Base-by-base conservation (phyloP, 2,113 vertebrate genomes). In the Geococcyx californianus region DNA sequence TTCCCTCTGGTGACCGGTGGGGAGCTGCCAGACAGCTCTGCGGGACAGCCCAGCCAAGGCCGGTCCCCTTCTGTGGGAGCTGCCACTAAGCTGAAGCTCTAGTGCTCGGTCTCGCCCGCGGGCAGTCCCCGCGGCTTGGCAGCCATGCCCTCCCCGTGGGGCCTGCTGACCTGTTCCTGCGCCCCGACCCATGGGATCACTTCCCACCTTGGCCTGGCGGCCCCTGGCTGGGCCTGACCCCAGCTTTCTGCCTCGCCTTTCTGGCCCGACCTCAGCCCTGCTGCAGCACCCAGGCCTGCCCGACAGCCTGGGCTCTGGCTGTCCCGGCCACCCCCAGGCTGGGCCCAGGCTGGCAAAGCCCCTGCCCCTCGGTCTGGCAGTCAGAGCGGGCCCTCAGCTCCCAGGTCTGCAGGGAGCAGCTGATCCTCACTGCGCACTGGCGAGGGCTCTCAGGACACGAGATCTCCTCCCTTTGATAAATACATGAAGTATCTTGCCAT, bases 11-110 rank as follows among this genome's bases (percentile, higher is more conserved):
- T 29, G 87, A 21, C 66, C 3, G 1, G 1, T 5, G 29, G 60
- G 89, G 88, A 84, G 73, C 93, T 25, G 73, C 60, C 86, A 87
- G 86, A 77, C 86, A 42, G 73, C 85, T 68, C 88, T 25, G 77
- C 73, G 28, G 72, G 47, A 20, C 1, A 5, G n/a, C 59, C 49
- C 38, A 9, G 74, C 63, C n/a, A 9, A 31, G 52, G 26, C 63
- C 23, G 26, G 16, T 1, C 13, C 59, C 66, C 47, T 64, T 20
- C 62, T 56, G 40, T 3, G 17, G 38, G 60, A 78, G 49, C 66
- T 26, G 49, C 66, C 9, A 36, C 29, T 9, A 17, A 47, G 59
- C 36, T 1, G 1, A 36, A 78, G 49, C 54, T 73, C 49, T 6
- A 8, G 44, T 1, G 28, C 66, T n/a, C 1, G 0, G 84, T 47